Conservation (phyloP, 2,113 vertebrate species). For the Thalassarche chlororhynchos region DNA sequence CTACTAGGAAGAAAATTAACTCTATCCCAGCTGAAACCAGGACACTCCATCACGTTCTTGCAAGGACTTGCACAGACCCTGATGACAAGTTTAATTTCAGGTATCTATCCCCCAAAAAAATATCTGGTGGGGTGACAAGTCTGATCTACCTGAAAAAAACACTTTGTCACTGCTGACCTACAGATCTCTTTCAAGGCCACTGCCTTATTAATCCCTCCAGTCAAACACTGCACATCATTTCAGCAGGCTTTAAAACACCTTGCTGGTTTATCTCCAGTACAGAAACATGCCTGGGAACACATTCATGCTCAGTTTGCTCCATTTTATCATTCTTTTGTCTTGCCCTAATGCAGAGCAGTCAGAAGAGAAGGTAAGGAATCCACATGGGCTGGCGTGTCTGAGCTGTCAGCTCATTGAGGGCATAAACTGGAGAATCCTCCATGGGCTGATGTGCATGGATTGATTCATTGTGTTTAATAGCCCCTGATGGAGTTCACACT, state of each 20-base stretch:
- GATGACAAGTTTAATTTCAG: not conserved
- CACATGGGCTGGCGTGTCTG: not conserved
- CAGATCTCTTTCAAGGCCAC: not conserved
- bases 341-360: not conserved
- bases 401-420: not conserved
- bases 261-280: not conserved
- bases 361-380: not conserved
- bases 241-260: not conserved
- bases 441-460: not conserved
- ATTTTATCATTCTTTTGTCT: not conserved
- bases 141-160: not conserved
- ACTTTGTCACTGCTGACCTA: rapidly evolving
- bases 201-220: not conserved
- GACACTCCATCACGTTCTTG: not conserved
- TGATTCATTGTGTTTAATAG: not conserved
- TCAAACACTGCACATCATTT: not conserved
- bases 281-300: not conserved
- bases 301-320: not conserved
- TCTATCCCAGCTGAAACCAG: no score
- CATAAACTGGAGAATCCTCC: not conserved
- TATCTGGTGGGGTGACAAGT: not conserved
- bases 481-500: not conserved
- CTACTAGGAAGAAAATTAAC: no score
- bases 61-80: not conserved
- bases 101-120: not conserved